Evolutionary conservation across 2,113 vertebrate genomes (phyloP).

Genomic region (Patagioenas fasciata): DNA sequence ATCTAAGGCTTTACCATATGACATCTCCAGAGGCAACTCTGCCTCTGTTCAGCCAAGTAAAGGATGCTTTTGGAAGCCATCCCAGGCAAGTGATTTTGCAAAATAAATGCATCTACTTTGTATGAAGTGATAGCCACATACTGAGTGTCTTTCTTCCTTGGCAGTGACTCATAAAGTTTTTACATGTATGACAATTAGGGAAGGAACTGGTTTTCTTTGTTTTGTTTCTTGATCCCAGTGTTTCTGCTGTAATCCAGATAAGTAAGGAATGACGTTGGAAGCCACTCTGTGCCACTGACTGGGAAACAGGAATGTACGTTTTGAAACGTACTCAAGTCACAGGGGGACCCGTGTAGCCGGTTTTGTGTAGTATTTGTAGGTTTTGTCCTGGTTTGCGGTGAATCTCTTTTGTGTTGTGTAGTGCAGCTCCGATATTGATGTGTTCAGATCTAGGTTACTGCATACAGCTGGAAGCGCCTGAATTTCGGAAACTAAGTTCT

Average conservation of each 20-base stretch:
- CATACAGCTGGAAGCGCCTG: neutral
- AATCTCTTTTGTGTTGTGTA: neutral
- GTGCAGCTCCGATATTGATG: neutral
- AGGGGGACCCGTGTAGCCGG: too few relatives aligned
- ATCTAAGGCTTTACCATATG: neutral
- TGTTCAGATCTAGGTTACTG: neutral
- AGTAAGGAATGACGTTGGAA: neutral
- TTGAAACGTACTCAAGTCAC: neutral
- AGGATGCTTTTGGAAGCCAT: conserved; percentile 3
- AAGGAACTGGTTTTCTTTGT: neutral
- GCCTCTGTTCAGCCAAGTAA: neutral
- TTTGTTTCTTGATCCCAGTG: neutral
- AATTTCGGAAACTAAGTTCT: neutral
- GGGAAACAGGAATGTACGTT: neutral
- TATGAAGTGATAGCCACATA: neutral
- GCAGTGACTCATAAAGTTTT: neutral
- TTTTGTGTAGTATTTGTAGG: neutral
- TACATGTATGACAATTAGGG: neutral
- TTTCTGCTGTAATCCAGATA: neutral
- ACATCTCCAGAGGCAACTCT: neutral
- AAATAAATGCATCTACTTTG: conserved; percentile 12
- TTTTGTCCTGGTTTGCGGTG: neutral
- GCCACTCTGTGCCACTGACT: neutral
- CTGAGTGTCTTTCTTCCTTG: neutral
- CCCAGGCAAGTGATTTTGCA: conserved; percentile 9